Evolutionary conservation across 1,140 invertebrate species (phyloP).

Genomic region (Matsumurasca onukii): DNA sequence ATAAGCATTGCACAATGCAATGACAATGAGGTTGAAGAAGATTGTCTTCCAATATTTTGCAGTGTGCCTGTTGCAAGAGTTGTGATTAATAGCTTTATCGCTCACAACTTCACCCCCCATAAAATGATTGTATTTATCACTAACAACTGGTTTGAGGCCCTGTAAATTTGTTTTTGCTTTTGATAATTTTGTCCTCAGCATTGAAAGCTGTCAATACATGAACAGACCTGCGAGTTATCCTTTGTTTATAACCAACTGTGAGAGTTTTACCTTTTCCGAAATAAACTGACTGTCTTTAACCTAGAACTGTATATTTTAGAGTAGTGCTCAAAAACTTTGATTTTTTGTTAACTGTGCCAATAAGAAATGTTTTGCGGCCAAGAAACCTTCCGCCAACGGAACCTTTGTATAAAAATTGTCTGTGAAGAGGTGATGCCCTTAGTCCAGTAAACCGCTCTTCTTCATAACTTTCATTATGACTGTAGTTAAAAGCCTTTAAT

Average conservation of each 20-base stretch:
- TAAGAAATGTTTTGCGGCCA: background rate
- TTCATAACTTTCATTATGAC: slow-evolving; percentile 8
- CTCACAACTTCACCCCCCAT: slow-evolving; percentile 22
- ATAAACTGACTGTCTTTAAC: background rate
- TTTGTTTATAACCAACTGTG: background rate
- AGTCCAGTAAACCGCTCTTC: background rate
- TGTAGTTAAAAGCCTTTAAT: too few relatives aligned
- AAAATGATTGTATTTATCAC: slow-evolving; percentile 21
- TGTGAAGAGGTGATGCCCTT: background rate
- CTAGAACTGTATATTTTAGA: background rate
- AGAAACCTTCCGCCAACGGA: background rate
- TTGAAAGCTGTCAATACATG: background rate
- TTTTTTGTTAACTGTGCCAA: slow-evolving; percentile 5
- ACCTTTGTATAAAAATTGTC: slow-evolving; percentile 16
- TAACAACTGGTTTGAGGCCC: slow-evolving; percentile 22
- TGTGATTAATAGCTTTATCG: slow-evolving; percentile 26
- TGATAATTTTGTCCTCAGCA: slow-evolving; percentile 27
- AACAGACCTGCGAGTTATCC: background rate
- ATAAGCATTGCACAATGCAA: background rate
- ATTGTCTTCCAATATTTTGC: slow-evolving; percentile 19
- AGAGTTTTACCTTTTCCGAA: background rate
- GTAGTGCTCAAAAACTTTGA: background rate
- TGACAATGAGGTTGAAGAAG: background rate
- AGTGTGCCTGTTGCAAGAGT: background rate
- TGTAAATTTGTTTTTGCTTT: slow-evolving; percentile 17